A percentile compares a stretch with the other conserved stretches of the same genome.
Evolutionary conservation across 2,113 vertebrate species (phyloP).

Genomic region (Plecotus auritus): DNA sequence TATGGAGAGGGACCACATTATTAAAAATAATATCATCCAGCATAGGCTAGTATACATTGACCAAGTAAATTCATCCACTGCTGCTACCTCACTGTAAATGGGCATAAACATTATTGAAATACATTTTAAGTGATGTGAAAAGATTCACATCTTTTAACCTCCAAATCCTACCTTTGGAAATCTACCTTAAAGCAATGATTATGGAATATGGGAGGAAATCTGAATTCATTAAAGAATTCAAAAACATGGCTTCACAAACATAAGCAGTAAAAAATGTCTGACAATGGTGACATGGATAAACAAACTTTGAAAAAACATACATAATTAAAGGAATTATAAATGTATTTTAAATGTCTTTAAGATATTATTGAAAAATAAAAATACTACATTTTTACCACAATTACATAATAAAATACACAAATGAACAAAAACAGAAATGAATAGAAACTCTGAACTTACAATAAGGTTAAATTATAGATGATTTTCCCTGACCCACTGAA

Average conservation of each 20-base stretch:
- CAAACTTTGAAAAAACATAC: background rate
- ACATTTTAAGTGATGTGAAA: background rate
- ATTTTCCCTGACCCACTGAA: background rate
- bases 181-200: background rate
- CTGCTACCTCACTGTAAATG: background rate
- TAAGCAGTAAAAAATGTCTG: background rate
- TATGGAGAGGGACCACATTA: background rate
- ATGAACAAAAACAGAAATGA: background rate
- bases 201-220: background rate
- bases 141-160: background rate
- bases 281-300: background rate
- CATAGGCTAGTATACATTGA: background rate
- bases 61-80: background rate
- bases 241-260: background rate
- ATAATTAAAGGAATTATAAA: background rate
- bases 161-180: background rate
- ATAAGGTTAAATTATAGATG: background rate
- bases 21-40: background rate
- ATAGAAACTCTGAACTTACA: background rate
- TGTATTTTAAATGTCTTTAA: background rate
- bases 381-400: background rate
- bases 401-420: background rate
- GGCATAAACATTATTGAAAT: background rate
- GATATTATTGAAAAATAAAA: background rate
- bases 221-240: background rate